Base-by-base conservation (phyloP, 2,797 vertebrate genomes). In the Ficedula albicollis region DNA sequence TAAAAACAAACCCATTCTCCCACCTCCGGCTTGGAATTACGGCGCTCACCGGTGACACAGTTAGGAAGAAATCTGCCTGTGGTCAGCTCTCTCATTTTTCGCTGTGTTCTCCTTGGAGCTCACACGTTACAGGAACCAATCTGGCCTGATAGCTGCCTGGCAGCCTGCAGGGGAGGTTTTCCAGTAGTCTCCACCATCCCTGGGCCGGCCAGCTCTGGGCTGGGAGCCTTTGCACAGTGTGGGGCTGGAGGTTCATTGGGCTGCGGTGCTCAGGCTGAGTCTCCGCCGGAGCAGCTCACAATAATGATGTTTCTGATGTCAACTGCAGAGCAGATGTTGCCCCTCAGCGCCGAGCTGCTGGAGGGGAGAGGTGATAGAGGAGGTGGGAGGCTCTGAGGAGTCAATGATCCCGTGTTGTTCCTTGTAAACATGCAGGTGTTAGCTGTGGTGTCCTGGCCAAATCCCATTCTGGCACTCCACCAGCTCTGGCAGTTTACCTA, bases 41-140 rank as follows among this genome's bases (percentile, higher is more conserved):
- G 4, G 49, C 1, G 0, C 63, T 87, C 49, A 51, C 64, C 54
- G 22, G 39, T 95, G 95, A 93, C 93, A 95, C 72, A 87, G 56
- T 68, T 64, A 84, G 93, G 89, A 95, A 96, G 92, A 96, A 95
- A 94, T 96, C 84, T 80, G 86, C 75, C 81, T 94, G 89, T 82
- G 89, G 90, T 95, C 77, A 90, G 43, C 32, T 73, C 43, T 18
- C 66, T 72, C 75, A 56, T 77, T 80, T 85, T 88, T 92, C 0
- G 0, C 79, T n/a, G 10, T 6, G 4, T 81, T 92, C 79, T 60
- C 20, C 19, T 64, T 2, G 2, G 68, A 84, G 83, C 62, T 86
- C 66, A 87, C 76, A 81, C 6, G 0, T 81, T 92, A 69, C 82
- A 87, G 63, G 70, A 84, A 90, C 54, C 52, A 36, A 58, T 81